Evolutionary conservation across 2,888 invertebrate genomes (phyloP).

Genomic region (Seira ritae): DNA sequence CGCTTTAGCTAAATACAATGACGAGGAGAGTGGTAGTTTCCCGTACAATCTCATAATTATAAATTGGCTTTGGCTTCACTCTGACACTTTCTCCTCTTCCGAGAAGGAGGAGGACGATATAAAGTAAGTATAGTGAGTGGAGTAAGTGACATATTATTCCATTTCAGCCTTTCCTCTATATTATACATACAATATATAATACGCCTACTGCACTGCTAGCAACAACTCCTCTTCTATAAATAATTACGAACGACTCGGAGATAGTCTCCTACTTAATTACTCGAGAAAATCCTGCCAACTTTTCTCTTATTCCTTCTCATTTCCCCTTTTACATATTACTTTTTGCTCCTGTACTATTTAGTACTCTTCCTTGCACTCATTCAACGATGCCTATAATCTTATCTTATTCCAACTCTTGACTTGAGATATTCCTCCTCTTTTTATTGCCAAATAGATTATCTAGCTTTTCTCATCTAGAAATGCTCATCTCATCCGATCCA

Average conservation of each 20-base stretch:
- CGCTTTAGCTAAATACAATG: background rate
- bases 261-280: conserved; percentile 38
- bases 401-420: conserved; percentile 2
- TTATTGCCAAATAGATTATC: background rate
- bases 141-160: conserved; percentile 1
- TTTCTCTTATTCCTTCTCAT: conserved; percentile 7
- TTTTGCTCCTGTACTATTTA: background rate
- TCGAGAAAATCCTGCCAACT: conserved; percentile 32
- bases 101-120: background rate
- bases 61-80: conserved; percentile 31
- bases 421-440: background rate
- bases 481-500: background rate
- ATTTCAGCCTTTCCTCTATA: background rate
- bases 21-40: background rate
- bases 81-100: conserved; percentile 22
- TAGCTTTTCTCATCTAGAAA: background rate
- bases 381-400: conserved; percentile 6
- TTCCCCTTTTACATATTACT: conserved; percentile 10
- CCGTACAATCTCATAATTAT: conserved; percentile 33
- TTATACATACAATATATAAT: conserved; percentile 11
- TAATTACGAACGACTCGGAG: conserved; percentile 28
- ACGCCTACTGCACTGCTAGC: background rate
- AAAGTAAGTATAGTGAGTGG: no score
- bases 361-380: background rate
- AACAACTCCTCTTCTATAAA: conserved; percentile 33